Conservation (phyloP, 2,113 vertebrate species). For the Ranitomeya variabilis region DNA sequence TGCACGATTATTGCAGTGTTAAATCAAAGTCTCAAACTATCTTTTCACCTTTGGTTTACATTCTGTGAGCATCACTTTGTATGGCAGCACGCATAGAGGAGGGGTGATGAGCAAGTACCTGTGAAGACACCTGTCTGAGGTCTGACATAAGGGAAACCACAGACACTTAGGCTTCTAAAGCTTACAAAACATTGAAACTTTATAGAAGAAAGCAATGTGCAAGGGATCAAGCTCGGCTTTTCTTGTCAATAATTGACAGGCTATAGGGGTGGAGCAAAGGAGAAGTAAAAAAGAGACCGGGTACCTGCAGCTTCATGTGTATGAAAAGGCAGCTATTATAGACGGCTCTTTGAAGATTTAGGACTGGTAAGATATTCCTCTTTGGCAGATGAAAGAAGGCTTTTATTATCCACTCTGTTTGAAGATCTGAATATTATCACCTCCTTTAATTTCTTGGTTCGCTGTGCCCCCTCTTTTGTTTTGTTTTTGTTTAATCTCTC, state of each 20-base stretch:
- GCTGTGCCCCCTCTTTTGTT: conserved; percentile 5
- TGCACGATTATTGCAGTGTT: not conserved
- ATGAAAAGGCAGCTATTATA: conserved; percentile 55
- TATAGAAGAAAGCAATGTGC: conserved; percentile 44
- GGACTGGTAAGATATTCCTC: conserved; percentile 51
- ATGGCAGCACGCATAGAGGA: conserved; percentile 9
- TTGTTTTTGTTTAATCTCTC: conserved; percentile 43
- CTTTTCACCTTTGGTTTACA: not conserved
- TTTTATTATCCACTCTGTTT: conserved; percentile 66
- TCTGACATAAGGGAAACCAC: conserved; percentile 43
- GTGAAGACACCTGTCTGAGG: conserved; percentile 25
- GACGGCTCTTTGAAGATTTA: conserved; percentile 58
- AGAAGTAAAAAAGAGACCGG: conserved; percentile 64
- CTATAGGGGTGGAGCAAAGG: conserved; percentile 50
- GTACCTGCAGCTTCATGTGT: conserved; percentile 70
- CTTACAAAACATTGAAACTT: conserved; percentile 25
- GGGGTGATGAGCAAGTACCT: conserved; percentile 15
- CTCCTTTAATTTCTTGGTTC: conserved; percentile 66
- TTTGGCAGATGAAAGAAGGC: conserved; percentile 69
- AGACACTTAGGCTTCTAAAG: conserved; percentile 41
- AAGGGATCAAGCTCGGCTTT: conserved; percentile 63
- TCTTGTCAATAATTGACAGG: conserved; percentile 54
- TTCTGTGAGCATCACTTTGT: conserved; percentile 19
- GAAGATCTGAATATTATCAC: conserved; percentile 68
- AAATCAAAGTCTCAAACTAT: conserved; percentile 2